Evolutionary conservation across 1,140 invertebrate species (phyloP), one percentile per base, ranked within the genome.

Genomic region (Macrobrachium nipponense): DNA sequence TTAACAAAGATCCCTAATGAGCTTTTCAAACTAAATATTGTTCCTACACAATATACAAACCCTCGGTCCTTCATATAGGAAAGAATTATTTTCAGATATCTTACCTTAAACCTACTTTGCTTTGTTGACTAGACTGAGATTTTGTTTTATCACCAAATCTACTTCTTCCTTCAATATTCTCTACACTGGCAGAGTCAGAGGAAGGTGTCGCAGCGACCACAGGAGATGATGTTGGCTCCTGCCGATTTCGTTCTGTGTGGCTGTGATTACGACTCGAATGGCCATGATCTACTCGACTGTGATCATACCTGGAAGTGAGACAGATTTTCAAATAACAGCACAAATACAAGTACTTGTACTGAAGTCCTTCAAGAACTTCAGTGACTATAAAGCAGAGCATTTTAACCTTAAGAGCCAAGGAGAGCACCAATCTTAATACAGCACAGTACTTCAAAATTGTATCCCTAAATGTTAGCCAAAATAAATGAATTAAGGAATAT

Each of bases 51-150:
- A n/a, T n/a, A n/a, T n/a, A n/a, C n/a, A n/a, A n/a, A n/a, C n/a
- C n/a, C n/a, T n/a, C n/a, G n/a, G n/a, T n/a, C n/a, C n/a, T n/a
- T n/a, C n/a, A n/a, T n/a, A n/a, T 8, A 0, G 14, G n/a, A 20
- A 60, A 20, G 18, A 36, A 15, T 7, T 15, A 43, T 36, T 80
- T 8, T 10, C 10, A 43, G 36, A 10, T 44, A 27, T 10, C 61
- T 80, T 62, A 86, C 84, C 77, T 80, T 18, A 73, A 15, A 62
- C 61, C 64, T 27, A 70, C 64, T 79, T 51, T 59, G 51, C 58
- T 86, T 58, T 77, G 77, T 23, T 86, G 84, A 86, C 84, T 86
- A 86, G 84, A 86, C 66, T 86, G 84, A 59, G 7, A n/a, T 51
- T 80, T 79, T 72, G 66, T 62, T 23, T 75, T 43, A 20, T 64